Evolutionary conservation across 2,888 invertebrate species (phyloP).

Genomic region (Mechanitis messenoides): DNA sequence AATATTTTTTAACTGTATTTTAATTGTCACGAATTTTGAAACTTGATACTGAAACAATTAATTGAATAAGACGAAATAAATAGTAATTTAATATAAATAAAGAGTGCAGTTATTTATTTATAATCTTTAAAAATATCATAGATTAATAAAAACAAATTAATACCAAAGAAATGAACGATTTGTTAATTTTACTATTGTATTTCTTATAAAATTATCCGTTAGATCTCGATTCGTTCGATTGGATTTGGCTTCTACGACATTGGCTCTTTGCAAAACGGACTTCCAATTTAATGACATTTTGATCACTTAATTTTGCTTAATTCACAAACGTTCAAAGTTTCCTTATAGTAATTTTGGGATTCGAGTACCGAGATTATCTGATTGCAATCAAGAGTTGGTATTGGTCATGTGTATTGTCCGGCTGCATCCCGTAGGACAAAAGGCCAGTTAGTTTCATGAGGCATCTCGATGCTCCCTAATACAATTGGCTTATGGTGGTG

Average conservation of each 20-base stretch:
- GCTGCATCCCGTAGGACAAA: constrained; percentile 29
- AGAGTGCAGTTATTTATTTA: too few relatives aligned
- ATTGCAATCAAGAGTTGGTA: constrained; percentile 30
- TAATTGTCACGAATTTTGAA: too few relatives aligned
- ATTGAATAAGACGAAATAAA: not conserved
- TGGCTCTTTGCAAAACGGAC: not conserved
- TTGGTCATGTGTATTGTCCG: constrained; percentile 29
- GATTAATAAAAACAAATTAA: too few relatives aligned
- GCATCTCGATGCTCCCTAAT: constrained; percentile 17
- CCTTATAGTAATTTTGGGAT: constrained; percentile 24
- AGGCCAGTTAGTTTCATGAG: constrained; percentile 27
- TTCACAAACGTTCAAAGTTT: constrained; percentile 11
- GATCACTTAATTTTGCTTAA: constrained; percentile 8
- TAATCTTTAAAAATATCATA: too few relatives aligned
- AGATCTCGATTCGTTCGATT: too few relatives aligned
- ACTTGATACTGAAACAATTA: not conserved
- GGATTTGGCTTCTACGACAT: too few relatives aligned
- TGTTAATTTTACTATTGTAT: too few relatives aligned
- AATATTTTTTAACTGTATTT: too few relatives aligned
- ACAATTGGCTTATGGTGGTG: constrained; percentile 11
- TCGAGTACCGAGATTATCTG: constrained; percentile 27
- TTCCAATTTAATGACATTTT: not conserved
- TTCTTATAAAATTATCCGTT: too few relatives aligned
- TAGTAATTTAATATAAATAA: too few relatives aligned
- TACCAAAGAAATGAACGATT: too few relatives aligned